Conservation (phyloP, 2,797 vertebrate species). For the Borostomias antarcticus region DNA sequence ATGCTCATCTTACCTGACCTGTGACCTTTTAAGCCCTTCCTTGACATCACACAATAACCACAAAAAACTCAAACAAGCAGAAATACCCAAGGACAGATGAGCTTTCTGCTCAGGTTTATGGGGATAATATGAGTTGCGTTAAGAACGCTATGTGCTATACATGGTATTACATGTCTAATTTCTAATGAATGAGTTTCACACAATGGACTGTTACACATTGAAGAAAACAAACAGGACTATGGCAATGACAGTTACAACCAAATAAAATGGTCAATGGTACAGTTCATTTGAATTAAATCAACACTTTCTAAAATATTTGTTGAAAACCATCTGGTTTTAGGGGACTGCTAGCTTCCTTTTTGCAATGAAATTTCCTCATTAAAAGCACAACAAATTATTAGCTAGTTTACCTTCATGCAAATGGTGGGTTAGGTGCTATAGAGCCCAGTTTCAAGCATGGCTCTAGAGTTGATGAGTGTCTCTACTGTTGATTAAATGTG, state of each 20-base stretch:
- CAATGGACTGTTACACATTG: conserved; percentile 60
- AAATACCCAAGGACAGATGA: conserved; percentile 48
- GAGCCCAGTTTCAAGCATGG: conserved; percentile 7
- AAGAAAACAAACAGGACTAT: conserved; percentile 55
- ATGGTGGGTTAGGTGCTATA: background rate
- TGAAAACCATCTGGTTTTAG: conserved; percentile 59
- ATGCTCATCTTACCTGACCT: conserved; percentile 35
- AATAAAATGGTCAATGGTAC: conserved; percentile 61
- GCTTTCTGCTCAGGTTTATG: conserved; percentile 44
- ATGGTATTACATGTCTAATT: conserved; percentile 63
- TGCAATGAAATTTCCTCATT: conserved; percentile 56
- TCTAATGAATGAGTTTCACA: conserved; percentile 66
- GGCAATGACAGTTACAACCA: conserved; percentile 68
- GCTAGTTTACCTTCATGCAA: conserved; percentile 53
- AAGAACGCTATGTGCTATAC: conserved; percentile 63
- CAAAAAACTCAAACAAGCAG: conserved; percentile 50
- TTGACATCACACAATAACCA: conserved; percentile 59
- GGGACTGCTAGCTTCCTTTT: conserved; percentile 51
- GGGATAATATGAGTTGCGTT: conserved; percentile 49
- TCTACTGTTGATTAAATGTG: conserved; percentile 18
- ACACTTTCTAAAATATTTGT: conserved; percentile 57
- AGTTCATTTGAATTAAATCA: conserved; percentile 53
- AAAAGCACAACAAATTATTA: conserved; percentile 51
- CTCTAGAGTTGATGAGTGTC: conserved; percentile 41
- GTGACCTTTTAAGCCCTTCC: conserved; percentile 63